Conservation (phyloP, 1,140 invertebrate species). For the Drosophila prosaltans region DNA sequence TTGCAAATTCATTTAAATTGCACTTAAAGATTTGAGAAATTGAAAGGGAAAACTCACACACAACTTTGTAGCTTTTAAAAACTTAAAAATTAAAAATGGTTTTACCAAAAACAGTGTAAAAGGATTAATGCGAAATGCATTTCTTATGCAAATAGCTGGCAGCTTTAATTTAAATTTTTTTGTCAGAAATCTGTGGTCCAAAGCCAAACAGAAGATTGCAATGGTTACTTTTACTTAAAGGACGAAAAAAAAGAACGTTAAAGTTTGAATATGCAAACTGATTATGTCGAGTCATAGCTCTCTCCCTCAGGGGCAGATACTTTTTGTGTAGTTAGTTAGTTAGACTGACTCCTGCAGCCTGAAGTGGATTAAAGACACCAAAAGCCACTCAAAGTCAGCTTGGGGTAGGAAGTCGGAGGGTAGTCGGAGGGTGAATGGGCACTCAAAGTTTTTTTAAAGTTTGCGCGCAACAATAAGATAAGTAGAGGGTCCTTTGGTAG, state of each 20-base stretch:
- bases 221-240: slow-evolving; percentile 22
- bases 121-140: slow-evolving; percentile 23
- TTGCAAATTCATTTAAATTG: neutral
- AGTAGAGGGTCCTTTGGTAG: slow-evolving; percentile 37
- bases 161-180: slow-evolving; percentile 47
- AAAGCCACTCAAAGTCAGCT: slow-evolving; percentile 71
- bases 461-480: slow-evolving; percentile 61
- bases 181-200: slow-evolving; percentile 21
- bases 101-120: slow-evolving; percentile 11
- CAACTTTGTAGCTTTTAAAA: slow-evolving; percentile 31
- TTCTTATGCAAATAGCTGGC: slow-evolving; percentile 42
- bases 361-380: slow-evolving; percentile 67
- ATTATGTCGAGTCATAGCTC: slow-evolving; percentile 39
- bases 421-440: slow-evolving; percentile 34
- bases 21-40: neutral
- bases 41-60: neutral
- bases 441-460: slow-evolving; percentile 64
- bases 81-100: slow-evolving; percentile 29
- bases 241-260: neutral
- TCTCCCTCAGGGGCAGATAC: neutral
- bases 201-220: slow-evolving; percentile 11
- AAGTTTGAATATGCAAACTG: slow-evolving; percentile 53
- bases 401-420: slow-evolving; percentile 21
- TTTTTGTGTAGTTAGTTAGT: slow-evolving; percentile 7
- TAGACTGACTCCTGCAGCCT: slow-evolving; percentile 20